phyloP scores from a whole-genome alignment of 2,888 invertebrate species.

The Pollenia angustigena region DNA sequence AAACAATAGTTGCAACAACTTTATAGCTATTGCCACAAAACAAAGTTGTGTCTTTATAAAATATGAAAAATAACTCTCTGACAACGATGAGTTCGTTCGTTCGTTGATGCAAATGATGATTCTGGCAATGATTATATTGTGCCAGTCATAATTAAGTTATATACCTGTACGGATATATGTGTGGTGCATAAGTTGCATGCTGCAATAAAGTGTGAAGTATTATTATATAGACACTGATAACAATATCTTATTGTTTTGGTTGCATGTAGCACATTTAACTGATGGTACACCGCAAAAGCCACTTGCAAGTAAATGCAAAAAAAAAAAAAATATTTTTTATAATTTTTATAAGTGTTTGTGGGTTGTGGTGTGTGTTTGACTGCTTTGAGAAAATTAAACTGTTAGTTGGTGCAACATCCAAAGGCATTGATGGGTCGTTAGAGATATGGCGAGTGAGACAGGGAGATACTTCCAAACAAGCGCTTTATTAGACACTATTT shows the following conservation, averaged over 20 bases:
- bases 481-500: constrained; percentile 19
- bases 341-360: constrained; percentile 14
- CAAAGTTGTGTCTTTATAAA: not conserved
- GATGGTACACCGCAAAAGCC: constrained; percentile 35
- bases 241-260: constrained; percentile 31
- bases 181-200: constrained; percentile 37
- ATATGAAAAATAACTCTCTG: not conserved
- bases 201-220: constrained; percentile 67
- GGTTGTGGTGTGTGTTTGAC: constrained; percentile 4
- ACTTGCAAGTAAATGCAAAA: not conserved
- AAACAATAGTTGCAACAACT: constrained; percentile 45
- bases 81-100: not conserved
- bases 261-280: constrained; percentile 41
- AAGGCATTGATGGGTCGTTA: constrained; percentile 62
- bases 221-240: constrained; percentile 64
- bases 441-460: constrained; percentile 47
- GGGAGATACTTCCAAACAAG: not conserved
- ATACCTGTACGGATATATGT: constrained; percentile 12
- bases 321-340: constrained; percentile 15
- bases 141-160: constrained; percentile 53
- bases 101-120: constrained; percentile 3
- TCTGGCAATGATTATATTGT: constrained; percentile 17
- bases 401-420: constrained; percentile 40
- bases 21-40: not conserved
- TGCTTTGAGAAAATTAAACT: constrained; percentile 44